phyloP scores from a whole-genome alignment of 2,888 invertebrate species.

The Drosophila conformis region DNA sequence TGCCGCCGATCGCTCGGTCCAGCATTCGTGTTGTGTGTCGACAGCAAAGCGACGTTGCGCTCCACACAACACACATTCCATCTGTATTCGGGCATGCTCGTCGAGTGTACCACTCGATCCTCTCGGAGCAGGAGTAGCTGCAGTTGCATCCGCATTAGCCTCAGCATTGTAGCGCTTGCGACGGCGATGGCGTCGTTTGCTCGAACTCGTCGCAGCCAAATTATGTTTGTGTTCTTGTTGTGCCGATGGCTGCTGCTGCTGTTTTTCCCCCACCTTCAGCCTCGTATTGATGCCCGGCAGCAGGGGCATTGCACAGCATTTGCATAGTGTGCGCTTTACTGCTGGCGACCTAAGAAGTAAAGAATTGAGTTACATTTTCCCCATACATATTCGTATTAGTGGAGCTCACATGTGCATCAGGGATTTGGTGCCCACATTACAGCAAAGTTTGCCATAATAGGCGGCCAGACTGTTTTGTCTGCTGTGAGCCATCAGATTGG shows the following conservation, averaged over 20 bases:
- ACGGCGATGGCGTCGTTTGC: conserved; percentile 19
- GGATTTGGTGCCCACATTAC: conserved; percentile 82
- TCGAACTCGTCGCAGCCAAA: not conserved
- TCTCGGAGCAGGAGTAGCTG: not conserved
- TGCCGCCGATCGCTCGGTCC: conserved; percentile 82
- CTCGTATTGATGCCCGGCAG: conserved; percentile 80
- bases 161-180: conserved; percentile 1
- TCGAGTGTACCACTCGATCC: conserved; percentile 24
- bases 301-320: conserved; percentile 80
- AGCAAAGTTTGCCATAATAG: conserved; percentile 83
- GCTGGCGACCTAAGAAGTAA: conserved; percentile 77
- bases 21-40: conserved; percentile 77
- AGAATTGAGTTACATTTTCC: not conserved
- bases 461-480: conserved; percentile 78
- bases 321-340: conserved; percentile 83
- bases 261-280: conserved; percentile 36
- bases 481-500: conserved; percentile 81
- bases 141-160: not conserved
- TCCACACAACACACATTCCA: conserved; percentile 79
- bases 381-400: not conserved
- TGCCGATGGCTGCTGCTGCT: not conserved
- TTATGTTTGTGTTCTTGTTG: not conserved
- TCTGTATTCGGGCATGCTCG: conserved; percentile 42
- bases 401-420: conserved; percentile 82
- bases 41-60: conserved; percentile 71